Conservation (phyloP, 2,113 vertebrate species). For the Neodontobutis hainanensis region DNA sequence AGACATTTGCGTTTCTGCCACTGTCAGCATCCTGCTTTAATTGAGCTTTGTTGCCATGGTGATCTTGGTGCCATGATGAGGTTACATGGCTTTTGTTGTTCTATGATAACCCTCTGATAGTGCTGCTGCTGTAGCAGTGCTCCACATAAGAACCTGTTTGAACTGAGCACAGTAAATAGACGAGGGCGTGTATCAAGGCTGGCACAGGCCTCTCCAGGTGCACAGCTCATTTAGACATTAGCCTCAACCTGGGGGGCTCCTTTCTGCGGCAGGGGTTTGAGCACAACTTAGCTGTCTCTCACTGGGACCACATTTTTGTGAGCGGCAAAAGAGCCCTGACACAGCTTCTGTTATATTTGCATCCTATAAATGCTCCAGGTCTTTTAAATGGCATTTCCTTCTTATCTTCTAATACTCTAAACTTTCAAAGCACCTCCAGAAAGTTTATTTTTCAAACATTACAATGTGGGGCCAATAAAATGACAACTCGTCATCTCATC, state of each 20-base stretch:
- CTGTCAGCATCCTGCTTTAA: constrained; percentile 19
- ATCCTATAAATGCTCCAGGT: too few species aligned
- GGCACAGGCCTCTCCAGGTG: constrained; percentile 26
- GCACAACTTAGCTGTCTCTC: too few species aligned
- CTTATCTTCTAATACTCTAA: too few species aligned
- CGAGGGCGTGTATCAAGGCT: constrained; percentile 22
- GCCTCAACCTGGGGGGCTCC: neutral
- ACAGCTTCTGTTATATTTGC: too few species aligned
- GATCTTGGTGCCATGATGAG: constrained; percentile 1
- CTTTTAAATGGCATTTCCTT: too few species aligned
- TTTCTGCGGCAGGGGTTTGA: too few species aligned
- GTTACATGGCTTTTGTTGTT: neutral
- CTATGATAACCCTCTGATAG: constrained; percentile 22
- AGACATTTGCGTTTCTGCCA: neutral
- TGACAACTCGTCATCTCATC: too few species aligned
- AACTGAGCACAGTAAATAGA: constrained; percentile 26
- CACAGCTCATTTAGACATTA: constrained; percentile 38
- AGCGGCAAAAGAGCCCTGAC: too few species aligned
- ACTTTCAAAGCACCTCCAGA: too few species aligned
- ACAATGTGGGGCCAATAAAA: too few species aligned
- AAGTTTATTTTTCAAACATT: too few species aligned
- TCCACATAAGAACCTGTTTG: neutral
- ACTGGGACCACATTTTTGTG: too few species aligned
- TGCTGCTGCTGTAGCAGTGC: neutral
- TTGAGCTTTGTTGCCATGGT: constrained; percentile 26